phyloP scores from a whole-genome alignment of 1,140 invertebrate genomes.

The Diabrotica undecimpunctata region DNA sequence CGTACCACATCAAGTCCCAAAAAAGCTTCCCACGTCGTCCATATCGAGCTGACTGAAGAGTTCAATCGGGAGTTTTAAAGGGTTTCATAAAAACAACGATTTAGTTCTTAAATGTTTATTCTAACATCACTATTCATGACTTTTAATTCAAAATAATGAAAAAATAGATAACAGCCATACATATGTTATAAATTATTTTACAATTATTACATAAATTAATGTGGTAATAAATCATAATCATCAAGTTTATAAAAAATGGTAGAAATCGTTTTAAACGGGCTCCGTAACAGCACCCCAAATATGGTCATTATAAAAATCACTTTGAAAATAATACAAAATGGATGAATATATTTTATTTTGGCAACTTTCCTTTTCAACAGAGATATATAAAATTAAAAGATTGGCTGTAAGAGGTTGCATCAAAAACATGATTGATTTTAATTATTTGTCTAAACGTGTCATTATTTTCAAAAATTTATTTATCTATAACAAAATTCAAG shows the following conservation, averaged over 20 bases:
- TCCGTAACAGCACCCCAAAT: slow-evolving; percentile 3
- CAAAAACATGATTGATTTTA: too few relatives aligned
- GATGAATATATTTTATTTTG: too few relatives aligned
- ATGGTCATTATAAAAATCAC: not conserved
- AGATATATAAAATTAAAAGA: too few relatives aligned
- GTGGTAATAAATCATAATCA: slow-evolving; percentile 13
- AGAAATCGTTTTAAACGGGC: slow-evolving; percentile 3
- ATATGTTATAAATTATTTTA: slow-evolving; percentile 40
- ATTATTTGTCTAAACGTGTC: too few relatives aligned
- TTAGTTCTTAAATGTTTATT: slow-evolving; percentile 35
- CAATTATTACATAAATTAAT: slow-evolving; percentile 28
- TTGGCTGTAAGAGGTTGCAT: too few relatives aligned
- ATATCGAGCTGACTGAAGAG: too few relatives aligned
- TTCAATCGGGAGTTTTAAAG: too few relatives aligned
- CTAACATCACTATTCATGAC: slow-evolving; percentile 44
- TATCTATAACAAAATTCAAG: too few relatives aligned
- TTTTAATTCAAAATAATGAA: slow-evolving; percentile 41
- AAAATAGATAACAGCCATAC: slow-evolving; percentile 45
- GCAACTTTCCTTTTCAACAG: too few relatives aligned
- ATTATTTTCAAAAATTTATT: too few relatives aligned
- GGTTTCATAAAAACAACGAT: not conserved
- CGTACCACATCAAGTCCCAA: too few relatives aligned
- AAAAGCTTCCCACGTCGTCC: too few relatives aligned
- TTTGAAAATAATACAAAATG: not conserved
- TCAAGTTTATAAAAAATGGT: slow-evolving; percentile 15